Base-by-base conservation (phyloP, 2,888 invertebrate species). In the Sympetrum striolatum region DNA sequence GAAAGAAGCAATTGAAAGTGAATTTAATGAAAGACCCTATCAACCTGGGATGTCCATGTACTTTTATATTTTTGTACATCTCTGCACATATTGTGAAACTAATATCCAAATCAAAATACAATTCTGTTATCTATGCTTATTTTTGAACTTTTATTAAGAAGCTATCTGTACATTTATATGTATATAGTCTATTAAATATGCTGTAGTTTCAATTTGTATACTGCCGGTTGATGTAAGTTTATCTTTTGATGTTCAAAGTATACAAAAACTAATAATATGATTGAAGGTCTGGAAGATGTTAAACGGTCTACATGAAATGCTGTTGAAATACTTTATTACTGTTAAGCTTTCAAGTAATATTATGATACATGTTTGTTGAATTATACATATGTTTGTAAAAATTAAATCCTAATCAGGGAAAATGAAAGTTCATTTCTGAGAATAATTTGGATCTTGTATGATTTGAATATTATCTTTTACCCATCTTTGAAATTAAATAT, bases 1-100 rank as follows among this genome's bases (percentile, higher is more conserved):
- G 86, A 86, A 86, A 86, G 86, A 86, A 86, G 86, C 86, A 86
- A 60, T 86, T 86, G 86, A 86, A 86, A 86, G 86, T 86, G 86
- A 86, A 86, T 60, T 86, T 86, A 86, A 64, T 60, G 37, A 86
- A 86, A 86, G 86, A 86, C 86, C 86, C 86, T 60, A 86, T 60
- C 86, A 60, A 60, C 60, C 86, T 86, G 86, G 86, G 92, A 92
- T 92, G 92, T 92, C 92, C 92, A 92, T 92, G 92, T 92, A 92
- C 92, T 93, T 93, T 93, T 93, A 93, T 93, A 93, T 93, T 93
- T 93, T 93, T 93, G 93, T 93, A 93, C 93, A 93, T 92, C 93
- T 92, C 91, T 91, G 91, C 91, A 91, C 90, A 90, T 91, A 90
- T 81, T 91, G 91, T 91, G 80, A 90, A 90, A 91, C 81, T 80